These are phyloP conservation scores for Uria aalge DNA, from an alignment of 2,113 vertebrate genomes.

Conservation along the genomic window DNA sequence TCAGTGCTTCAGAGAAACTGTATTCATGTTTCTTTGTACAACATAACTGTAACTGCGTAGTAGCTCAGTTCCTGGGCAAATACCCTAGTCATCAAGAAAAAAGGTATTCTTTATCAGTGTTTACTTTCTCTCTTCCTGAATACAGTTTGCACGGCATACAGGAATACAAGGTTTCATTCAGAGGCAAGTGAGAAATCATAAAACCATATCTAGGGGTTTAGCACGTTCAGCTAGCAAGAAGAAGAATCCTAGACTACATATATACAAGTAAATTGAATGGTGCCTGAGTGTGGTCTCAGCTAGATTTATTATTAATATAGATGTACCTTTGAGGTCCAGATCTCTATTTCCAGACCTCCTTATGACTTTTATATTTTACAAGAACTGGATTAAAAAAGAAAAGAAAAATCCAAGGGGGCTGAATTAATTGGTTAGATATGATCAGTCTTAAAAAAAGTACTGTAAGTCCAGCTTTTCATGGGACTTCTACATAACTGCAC, in stretches of 20 bases:
- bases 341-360: neutral
- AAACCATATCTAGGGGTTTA: neutral
- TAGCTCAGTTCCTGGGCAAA: neutral
- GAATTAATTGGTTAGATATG: neutral
- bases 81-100: neutral
- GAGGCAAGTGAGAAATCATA: neutral
- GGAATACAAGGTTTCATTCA: neutral
- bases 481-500: neutral
- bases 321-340: neutral
- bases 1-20: neutral
- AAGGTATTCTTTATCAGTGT: neutral
- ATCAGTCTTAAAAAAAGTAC: neutral
- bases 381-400: neutral
- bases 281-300: neutral
- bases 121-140: neutral
- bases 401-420: rapidly evolving
- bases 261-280: neutral
- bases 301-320: neutral
- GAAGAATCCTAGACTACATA: neutral
- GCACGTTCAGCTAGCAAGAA: neutral
- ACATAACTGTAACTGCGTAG: neutral
- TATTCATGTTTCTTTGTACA: neutral
- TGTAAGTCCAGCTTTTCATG: neutral
- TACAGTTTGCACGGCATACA: neutral
- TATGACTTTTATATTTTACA: neutral